Percentiles rank a stretch among this genome's conserved stretches.
phyloP scores from a whole-genome alignment of 2,888 invertebrate genomes.

The Trachelus tabidus region DNA sequence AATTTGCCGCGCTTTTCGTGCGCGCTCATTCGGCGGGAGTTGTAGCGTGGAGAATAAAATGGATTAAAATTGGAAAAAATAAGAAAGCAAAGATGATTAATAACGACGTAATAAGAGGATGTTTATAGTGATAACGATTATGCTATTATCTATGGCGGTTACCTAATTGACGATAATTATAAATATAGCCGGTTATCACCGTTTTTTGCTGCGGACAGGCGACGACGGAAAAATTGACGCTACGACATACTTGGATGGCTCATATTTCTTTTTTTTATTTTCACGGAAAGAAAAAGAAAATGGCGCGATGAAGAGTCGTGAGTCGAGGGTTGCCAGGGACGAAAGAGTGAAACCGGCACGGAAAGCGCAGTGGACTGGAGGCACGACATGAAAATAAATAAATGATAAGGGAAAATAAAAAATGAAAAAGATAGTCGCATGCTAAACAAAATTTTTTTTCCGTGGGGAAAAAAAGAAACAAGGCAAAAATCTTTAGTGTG shows the following conservation, averaged over 20 bases:
- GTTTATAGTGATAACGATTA: conserved; percentile 14
- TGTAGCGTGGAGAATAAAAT: not conserved
- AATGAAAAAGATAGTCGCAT: conserved; percentile 12
- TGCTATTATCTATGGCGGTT: conserved; percentile 16
- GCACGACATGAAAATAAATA: not conserved
- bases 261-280: not conserved
- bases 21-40: conserved; percentile 11
- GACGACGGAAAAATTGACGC: not conserved
- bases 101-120: conserved; percentile 7
- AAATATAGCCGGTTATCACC: conserved; percentile 11
- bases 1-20: conserved; percentile 19
- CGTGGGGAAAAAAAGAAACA: conserved; percentile 18
- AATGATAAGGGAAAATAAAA: conserved; percentile 7
- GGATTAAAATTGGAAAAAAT: conserved; percentile 11
- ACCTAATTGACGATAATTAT: conserved; percentile 21
- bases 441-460: conserved; percentile 3
- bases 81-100: conserved; percentile 13
- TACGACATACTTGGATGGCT: not conserved
- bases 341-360: not conserved
- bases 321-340: not conserved
- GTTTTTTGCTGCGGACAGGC: conserved; percentile 22
- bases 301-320: not conserved
- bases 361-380: not conserved
- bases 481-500: conserved; percentile 15
- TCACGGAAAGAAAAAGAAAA: not conserved